phyloP scores from a whole-genome alignment of 2,113 vertebrate species.

The Melanerpes aurifrons region DNA sequence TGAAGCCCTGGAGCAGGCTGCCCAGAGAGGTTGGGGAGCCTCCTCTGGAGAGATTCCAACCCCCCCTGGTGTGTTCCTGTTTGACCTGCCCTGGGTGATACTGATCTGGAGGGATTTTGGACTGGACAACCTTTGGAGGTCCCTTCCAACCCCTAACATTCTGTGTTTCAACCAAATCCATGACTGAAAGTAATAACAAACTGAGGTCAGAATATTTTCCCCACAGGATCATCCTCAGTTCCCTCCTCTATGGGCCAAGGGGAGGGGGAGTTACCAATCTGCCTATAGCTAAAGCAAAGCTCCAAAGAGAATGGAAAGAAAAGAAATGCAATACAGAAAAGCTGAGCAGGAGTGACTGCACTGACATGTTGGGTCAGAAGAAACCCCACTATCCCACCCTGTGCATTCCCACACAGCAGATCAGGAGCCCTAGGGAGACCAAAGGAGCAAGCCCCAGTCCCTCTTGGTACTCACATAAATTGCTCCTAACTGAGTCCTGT shows the following conservation, averaged over 20 bases:
- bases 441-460: accelerated
- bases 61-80: no score
- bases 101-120: no score
- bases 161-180: not conserved
- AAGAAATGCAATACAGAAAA: not conserved
- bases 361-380: not conserved
- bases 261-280: not conserved
- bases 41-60: no score
- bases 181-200: not conserved
- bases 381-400: not conserved
- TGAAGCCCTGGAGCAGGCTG: no score
- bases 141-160: no score
- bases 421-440: not conserved
- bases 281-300: not conserved
- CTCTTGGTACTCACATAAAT: constrained; percentile 92
- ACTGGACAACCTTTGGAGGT: no score
- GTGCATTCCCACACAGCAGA: not conserved
- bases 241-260: not conserved
- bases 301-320: not conserved
- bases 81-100: no score
- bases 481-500: constrained; percentile 92
- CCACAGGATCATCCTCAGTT: not conserved
- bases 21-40: no score
- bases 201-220: not conserved
- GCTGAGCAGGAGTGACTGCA: not conserved